Evolutionary conservation across 2,888 invertebrate species (phyloP), one percentile per base, ranked within the genome.

Genomic region (Volucella zonaria): DNA sequence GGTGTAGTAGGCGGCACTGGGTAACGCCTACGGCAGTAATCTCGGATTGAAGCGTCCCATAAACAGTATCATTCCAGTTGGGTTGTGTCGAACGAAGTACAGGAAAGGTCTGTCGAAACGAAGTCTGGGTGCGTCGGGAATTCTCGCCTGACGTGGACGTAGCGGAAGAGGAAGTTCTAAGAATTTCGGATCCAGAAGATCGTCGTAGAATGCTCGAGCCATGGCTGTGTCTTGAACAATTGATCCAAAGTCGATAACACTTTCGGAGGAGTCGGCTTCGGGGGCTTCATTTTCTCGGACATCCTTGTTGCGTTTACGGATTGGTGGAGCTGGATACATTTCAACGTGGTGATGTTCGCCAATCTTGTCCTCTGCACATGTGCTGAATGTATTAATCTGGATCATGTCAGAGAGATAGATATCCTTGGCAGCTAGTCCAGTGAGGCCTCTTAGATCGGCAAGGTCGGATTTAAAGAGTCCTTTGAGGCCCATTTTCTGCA

Each of bases 31-130:
- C 91, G 96, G 96, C 91, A 96, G 92, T 90, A 96, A 94, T 92
- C 96, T 94, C 52, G 96, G 97, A 92, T 96, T 97, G 92, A 96
- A 97, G 90, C 97, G 93, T 52, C 97, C 97, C 93, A 97, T 96
- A 90, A 96, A 96, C 67, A 97, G 92, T 89, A 97, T 96, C 93
- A 97, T 94, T 82, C 97, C 97, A n/a, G 97, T 96, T 1, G 97
- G 97, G 91, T 97, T 97, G 91, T 97, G 97, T 89, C 97, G 94
- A 12, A 97, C 96, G 88, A 97, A 96, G 91, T 96, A 97, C 38
- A 97, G 93, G 93, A 97, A 97, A 0, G 97, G 97, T 89, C 97
- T 93, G 89, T 97, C 97, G 90, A 97, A 95, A 88, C 96, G 95
- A 89, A 97, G 93, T 89, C 97, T 93, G 6, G 95, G 96, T 15